phyloP scores from a whole-genome alignment of 1,140 invertebrate genomes.

The Drosophila mayri region DNA sequence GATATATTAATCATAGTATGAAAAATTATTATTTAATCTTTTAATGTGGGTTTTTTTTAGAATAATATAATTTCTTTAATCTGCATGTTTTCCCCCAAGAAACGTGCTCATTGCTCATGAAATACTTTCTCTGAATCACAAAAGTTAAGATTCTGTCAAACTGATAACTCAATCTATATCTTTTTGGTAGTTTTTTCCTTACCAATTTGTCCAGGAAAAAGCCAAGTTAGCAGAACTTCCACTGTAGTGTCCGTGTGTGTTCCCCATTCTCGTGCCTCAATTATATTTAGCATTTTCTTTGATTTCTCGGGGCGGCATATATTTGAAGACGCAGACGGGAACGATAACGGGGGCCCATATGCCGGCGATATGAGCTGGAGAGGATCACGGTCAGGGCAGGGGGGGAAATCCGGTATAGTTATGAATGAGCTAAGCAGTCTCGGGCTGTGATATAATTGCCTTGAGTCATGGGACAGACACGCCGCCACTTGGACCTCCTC shows the following conservation, averaged over 20 bases:
- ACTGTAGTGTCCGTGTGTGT: slow-evolving; percentile 2
- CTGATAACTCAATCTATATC: slow-evolving; percentile 1
- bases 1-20: not conserved
- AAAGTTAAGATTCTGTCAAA: slow-evolving; percentile 1
- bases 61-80: not conserved
- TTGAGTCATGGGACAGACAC: slow-evolving; percentile 58
- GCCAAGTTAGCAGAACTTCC: slow-evolving; percentile 1
- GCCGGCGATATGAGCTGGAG: slow-evolving; percentile 18
- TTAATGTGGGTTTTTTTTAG: no score
- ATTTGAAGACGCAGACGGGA: slow-evolving; percentile 42
- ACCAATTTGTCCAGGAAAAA: slow-evolving; percentile 7
- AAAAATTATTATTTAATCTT: not conserved
- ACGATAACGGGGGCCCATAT: slow-evolving; percentile 17
- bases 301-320: slow-evolving; percentile 31
- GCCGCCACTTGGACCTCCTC: slow-evolving; percentile 2
- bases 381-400: not conserved
- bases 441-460: slow-evolving; percentile 43
- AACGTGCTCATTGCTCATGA: not conserved
- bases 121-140: not conserved
- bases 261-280: slow-evolving; percentile 15
- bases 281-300: slow-evolving; percentile 55
- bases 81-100: not conserved
- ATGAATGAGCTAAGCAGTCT: slow-evolving; percentile 47
- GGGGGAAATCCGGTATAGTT: slow-evolving; percentile 43
- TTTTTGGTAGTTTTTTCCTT: not conserved